Conservation (phyloP, 2,113 vertebrate genomes). For the Cyphomyrus discorhynchus region DNA sequence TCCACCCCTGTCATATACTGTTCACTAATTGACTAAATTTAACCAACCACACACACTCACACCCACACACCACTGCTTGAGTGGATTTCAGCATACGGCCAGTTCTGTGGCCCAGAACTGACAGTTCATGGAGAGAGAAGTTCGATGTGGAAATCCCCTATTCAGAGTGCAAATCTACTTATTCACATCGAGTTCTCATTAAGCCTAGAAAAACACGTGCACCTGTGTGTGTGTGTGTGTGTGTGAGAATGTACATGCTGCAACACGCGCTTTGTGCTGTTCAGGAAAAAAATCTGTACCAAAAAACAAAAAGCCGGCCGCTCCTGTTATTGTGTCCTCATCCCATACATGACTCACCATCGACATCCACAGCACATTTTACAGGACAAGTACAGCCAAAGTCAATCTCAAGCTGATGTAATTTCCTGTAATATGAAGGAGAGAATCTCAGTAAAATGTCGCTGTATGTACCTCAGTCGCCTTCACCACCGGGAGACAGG, state of each 20-base stretch:
- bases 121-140: not conserved
- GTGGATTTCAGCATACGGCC: not conserved
- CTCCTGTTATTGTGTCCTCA: not conserved
- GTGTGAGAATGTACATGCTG: not conserved
- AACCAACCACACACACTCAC: not conserved
- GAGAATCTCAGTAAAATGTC: not conserved
- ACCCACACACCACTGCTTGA: not conserved
- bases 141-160: not conserved
- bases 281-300: not conserved
- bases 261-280: not conserved
- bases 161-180: constrained; percentile 12
- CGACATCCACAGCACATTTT: not conserved
- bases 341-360: not conserved
- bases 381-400: not conserved
- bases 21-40: constrained; percentile 1
- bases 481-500: not conserved
- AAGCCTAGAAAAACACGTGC: not conserved
- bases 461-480: not conserved
- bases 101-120: not conserved
- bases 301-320: not conserved
- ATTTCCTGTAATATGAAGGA: not conserved
- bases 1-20: not conserved
- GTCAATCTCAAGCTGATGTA: not conserved
- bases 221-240: not conserved
- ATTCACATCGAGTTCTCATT: not conserved